These are phyloP conservation scores for Cnemophilus loriae DNA, from an alignment of 2,113 vertebrate genomes.

Conservation along the genomic window DNA sequence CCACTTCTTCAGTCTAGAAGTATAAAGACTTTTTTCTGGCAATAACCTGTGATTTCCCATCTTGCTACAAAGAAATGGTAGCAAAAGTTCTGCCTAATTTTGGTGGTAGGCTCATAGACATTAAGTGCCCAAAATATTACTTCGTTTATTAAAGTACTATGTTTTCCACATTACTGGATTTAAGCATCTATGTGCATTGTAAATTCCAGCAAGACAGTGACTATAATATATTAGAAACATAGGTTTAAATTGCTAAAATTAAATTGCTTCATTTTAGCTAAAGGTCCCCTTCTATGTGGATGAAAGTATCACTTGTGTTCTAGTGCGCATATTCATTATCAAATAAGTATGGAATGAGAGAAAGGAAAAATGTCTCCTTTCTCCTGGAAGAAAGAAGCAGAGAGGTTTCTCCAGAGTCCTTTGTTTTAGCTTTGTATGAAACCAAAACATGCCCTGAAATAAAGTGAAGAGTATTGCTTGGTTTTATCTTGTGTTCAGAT, in stretches of 20 bases:
- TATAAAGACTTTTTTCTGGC: neutral
- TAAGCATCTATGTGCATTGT: neutral
- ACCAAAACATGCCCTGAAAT: neutral
- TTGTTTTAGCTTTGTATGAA: neutral
- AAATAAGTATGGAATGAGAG: neutral
- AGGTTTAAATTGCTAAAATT: neutral
- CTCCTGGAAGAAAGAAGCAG: neutral
- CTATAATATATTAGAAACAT: neutral
- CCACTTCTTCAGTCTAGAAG: neutral
- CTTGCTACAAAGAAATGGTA: neutral
- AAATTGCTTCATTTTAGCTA: neutral
- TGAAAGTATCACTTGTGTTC: neutral
- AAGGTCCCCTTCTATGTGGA: fast-evolving
- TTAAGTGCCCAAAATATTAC: neutral
- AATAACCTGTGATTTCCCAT: neutral
- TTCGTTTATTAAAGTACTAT: neutral
- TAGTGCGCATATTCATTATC: neutral
- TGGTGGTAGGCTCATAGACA: neutral
- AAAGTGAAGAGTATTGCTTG: neutral
- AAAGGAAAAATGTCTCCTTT: neutral
- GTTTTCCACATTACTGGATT: neutral
- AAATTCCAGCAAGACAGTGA: neutral
- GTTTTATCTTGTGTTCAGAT: neutral
- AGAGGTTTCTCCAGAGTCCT: neutral
- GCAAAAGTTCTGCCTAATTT: neutral